Conservation (phyloP, 2,797 vertebrate species). For the Labeo calbasu region DNA sequence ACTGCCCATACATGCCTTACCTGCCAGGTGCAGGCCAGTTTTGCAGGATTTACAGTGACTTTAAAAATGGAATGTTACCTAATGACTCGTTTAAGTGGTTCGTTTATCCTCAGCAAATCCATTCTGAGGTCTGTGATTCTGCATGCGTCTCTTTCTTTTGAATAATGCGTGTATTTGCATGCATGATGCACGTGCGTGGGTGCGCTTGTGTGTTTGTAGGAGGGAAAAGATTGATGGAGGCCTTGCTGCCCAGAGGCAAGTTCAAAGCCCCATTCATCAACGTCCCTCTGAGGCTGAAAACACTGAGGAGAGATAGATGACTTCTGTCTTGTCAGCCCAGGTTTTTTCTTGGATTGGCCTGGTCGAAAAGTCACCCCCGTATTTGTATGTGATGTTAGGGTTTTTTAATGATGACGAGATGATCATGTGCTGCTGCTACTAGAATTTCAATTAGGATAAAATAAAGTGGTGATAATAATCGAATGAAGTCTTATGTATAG, state of each 20-base stretch:
- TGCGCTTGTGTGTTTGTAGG: constrained; percentile 33
- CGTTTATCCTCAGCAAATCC: background rate
- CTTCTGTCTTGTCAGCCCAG: constrained; percentile 36
- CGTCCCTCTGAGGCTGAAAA: constrained; percentile 46
- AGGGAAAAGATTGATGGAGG: constrained; percentile 50
- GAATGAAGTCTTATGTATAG: background rate
- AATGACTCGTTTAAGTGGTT: constrained; percentile 6
- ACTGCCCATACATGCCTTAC: constrained; percentile 3
- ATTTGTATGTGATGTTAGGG: background rate
- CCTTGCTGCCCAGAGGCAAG: constrained; percentile 48
- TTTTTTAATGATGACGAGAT: background rate
- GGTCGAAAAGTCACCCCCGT: background rate
- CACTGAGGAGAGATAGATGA: constrained; percentile 48
- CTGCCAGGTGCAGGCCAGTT: background rate
- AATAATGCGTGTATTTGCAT: constrained; percentile 37
- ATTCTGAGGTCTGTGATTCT: constrained; percentile 2
- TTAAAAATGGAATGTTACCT: background rate
- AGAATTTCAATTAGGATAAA: background rate
- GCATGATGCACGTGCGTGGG: constrained; percentile 24
- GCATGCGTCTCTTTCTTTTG: background rate
- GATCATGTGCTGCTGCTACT: background rate
- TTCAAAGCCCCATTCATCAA: constrained; percentile 59
- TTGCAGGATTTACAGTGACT: background rate
- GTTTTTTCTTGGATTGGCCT: constrained; percentile 41
- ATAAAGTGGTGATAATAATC: background rate